These are phyloP conservation scores for Anser cygnoides DNA, from an alignment of 2,113 vertebrate species.

Conservation along the genomic window DNA sequence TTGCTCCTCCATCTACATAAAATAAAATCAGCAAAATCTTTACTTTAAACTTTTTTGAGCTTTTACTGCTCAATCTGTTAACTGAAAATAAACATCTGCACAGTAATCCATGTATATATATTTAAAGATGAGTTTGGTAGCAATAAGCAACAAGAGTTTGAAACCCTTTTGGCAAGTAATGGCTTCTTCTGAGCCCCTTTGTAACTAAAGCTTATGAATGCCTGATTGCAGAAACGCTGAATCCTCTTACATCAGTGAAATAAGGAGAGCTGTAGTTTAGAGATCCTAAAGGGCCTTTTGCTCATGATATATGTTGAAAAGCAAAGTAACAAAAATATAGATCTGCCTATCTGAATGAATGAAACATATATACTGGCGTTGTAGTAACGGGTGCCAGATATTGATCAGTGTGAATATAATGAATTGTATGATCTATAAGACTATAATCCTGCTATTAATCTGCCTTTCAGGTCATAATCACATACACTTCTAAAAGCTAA, in stretches of 20 bases:
- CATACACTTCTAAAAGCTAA: conserved; percentile 75
- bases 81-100: conserved; percentile 6
- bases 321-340: conserved; percentile 74
- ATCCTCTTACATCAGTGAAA: conserved; percentile 29
- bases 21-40: conserved; percentile 30
- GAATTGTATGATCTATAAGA: conserved; percentile 81
- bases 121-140: conserved; percentile 39
- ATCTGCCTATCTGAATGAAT: conserved; percentile 70
- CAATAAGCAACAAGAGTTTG: conserved; percentile 1
- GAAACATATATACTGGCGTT: conserved; percentile 73
- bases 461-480: conserved; percentile 79
- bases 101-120: neutral
- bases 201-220: conserved; percentile 18
- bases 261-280: conserved; percentile 37
- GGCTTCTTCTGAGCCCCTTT: conserved; percentile 23
- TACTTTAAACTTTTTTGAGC: conserved; percentile 25
- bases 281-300: conserved; percentile 37
- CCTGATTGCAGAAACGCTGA: conserved; percentile 2
- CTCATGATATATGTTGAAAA: conserved; percentile 42
- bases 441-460: conserved; percentile 81
- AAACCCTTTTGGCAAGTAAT: conserved; percentile 32
- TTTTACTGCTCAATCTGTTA: conserved; percentile 22
- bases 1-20: conserved; percentile 9
- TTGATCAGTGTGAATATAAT: conserved; percentile 79
- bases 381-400: conserved; percentile 76